Base-by-base conservation (phyloP, 2,888 invertebrate genomes). In the Atrina japonica region DNA sequence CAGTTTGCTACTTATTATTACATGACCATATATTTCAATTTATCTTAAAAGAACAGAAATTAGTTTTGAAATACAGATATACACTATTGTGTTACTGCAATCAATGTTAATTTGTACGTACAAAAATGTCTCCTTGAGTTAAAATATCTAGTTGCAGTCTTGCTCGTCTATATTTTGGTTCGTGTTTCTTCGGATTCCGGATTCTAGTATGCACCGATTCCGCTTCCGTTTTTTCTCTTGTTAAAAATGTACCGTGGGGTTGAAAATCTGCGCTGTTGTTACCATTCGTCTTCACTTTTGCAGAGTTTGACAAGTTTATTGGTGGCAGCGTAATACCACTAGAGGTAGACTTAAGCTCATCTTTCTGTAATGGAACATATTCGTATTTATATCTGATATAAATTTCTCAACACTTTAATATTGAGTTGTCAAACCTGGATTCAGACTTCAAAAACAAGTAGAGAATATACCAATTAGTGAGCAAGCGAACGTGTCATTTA, bases 41-140 rank as follows among this genome's bases (percentile, higher is more conserved):
- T n/a, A n/a, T n/a, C n/a, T n/a, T n/a, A n/a, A n/a, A n/a, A n/a
- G n/a, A n/a, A n/a, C n/a, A n/a, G n/a, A n/a, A n/a, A n/a, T n/a
- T n/a, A n/a, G n/a, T n/a, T n/a, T n/a, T n/a, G n/a, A n/a, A n/a
- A n/a, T n/a, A n/a, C n/a, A n/a, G n/a, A n/a, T n/a, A n/a, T n/a
- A n/a, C n/a, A n/a, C n/a, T n/a, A n/a, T n/a, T n/a, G n/a, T n/a
- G n/a, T n/a, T n/a, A n/a, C n/a, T n/a, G n/a, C n/a, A n/a, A n/a
- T n/a, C n/a, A n/a, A n/a, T n/a, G n/a, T n/a, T n/a, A n/a, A n/a
- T n/a, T n/a, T n/a, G n/a, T n/a, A 85, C 88, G 81, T 79, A 89
- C 88, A 80, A 88, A 88, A 1, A 89, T 86, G 71, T 88, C 88
- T 9, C 88, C 88, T 1, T 86, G 76, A 29, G 82, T 82, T 1